These are phyloP conservation scores for Myiagra hebetior DNA, from an alignment of 2,113 vertebrate species.

Conservation along the genomic window DNA sequence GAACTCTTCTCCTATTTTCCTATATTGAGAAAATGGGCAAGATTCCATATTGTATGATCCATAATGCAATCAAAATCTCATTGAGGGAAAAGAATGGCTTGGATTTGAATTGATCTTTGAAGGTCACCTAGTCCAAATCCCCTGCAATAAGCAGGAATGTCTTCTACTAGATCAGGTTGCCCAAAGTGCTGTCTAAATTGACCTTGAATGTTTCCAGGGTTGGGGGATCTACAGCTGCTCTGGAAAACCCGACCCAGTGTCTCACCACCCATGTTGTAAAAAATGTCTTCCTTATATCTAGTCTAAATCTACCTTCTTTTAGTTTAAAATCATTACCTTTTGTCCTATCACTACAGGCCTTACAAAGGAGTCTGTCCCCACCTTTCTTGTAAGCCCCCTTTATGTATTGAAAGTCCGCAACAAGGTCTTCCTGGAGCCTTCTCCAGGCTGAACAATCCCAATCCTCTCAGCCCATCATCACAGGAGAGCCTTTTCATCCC, in stretches of 20 bases:
- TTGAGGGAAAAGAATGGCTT: neutral
- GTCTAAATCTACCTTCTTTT: neutral
- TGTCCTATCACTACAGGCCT: neutral
- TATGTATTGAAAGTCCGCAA: neutral
- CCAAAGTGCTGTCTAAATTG: neutral
- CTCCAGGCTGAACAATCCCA: neutral
- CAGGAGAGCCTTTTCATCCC: neutral
- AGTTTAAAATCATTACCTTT: neutral
- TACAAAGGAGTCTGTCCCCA: too few relatives aligned
- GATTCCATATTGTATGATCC: neutral
- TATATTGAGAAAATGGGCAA: neutral
- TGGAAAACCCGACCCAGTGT: neutral
- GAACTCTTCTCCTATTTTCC: neutral
- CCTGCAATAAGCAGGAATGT: neutral
- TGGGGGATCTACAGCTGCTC: neutral
- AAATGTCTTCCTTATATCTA: neutral
- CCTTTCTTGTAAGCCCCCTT: neutral
- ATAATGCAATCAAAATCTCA: neutral
- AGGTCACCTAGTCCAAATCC: neutral
- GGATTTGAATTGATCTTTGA: neutral
- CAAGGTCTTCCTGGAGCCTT: neutral
- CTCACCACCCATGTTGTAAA: neutral
- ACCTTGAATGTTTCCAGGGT: neutral
- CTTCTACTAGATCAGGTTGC: neutral
- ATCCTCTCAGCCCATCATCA: neutral